These are phyloP conservation scores for Sebastes elongatus DNA, from an alignment of 2,797 vertebrate genomes.

Conservation along the genomic window DNA sequence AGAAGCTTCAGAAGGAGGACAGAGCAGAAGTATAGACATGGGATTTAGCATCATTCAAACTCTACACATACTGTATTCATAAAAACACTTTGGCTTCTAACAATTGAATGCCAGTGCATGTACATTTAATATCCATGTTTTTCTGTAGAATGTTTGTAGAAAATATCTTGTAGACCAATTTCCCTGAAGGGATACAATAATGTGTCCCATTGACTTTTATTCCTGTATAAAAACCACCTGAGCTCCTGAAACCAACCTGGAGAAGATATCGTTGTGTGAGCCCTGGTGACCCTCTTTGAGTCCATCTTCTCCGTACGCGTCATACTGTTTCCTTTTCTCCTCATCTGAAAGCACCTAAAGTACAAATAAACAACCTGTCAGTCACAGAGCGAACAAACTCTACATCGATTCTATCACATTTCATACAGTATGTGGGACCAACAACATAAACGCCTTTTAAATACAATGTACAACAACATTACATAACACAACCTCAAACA, in stretches of 20 bases:
- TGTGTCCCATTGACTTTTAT: rapidly evolving
- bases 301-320: constrained; percentile 94
- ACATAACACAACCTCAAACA: neutral
- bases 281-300: constrained; percentile 96
- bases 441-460: neutral
- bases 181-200: neutral
- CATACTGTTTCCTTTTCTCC: constrained; percentile 98
- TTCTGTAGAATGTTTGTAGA: neutral
- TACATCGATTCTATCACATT: too few species aligned
- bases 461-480: neutral
- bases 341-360: constrained; percentile 94
- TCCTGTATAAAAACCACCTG: neutral
- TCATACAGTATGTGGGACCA: neutral
- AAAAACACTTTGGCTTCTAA: too few species aligned
- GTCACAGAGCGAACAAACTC: neutral
- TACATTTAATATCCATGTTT: neutral
- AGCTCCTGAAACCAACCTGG: constrained; percentile 85
- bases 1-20: constrained; percentile 85
- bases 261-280: constrained; percentile 98
- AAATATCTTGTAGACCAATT: too few species aligned
- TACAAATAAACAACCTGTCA: neutral
- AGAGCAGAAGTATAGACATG: neutral
- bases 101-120: too few species aligned
- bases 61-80: too few species aligned
- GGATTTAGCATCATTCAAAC: neutral